phyloP scores from a whole-genome alignment of 2,113 vertebrate species.

The Eidolon helvum region DNA sequence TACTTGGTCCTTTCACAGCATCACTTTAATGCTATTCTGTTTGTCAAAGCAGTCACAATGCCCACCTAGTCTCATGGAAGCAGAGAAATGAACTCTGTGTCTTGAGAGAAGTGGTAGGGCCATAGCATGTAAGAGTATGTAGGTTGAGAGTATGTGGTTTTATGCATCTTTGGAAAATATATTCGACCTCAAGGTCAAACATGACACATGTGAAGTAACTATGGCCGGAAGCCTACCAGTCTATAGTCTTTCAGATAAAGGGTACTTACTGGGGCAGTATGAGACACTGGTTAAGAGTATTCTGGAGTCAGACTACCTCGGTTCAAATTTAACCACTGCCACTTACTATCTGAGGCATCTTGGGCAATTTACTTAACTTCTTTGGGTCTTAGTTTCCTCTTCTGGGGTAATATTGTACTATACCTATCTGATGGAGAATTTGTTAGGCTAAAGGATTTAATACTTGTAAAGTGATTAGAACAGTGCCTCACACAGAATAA shows the following conservation, averaged over 20 bases:
- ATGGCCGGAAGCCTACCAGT: not conserved
- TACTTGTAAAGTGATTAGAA: not conserved
- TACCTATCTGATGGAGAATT: not conserved
- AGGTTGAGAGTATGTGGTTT: not conserved
- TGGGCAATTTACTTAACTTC: not conserved
- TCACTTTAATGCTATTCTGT: not conserved
- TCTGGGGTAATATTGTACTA: not conserved
- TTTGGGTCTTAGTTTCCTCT: not conserved
- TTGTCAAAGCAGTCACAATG: not conserved
- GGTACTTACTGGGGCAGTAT: not conserved
- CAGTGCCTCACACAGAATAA: not conserved
- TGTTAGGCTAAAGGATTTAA: not conserved
- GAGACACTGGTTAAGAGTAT: not conserved
- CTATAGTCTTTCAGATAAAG: not conserved
- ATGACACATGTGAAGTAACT: not conserved
- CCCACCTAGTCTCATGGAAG: not conserved
- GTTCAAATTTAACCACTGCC: not conserved
- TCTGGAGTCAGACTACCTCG: not conserved
- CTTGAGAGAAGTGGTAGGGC: not conserved
- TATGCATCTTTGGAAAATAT: not conserved
- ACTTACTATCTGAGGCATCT: not conserved
- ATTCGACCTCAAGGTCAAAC: not conserved
- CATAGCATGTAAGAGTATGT: not conserved
- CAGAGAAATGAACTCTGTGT: not conserved
- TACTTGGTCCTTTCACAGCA: not conserved